Base-by-base conservation (phyloP, 2,797 vertebrate genomes). In the Iguana delicatissima region DNA sequence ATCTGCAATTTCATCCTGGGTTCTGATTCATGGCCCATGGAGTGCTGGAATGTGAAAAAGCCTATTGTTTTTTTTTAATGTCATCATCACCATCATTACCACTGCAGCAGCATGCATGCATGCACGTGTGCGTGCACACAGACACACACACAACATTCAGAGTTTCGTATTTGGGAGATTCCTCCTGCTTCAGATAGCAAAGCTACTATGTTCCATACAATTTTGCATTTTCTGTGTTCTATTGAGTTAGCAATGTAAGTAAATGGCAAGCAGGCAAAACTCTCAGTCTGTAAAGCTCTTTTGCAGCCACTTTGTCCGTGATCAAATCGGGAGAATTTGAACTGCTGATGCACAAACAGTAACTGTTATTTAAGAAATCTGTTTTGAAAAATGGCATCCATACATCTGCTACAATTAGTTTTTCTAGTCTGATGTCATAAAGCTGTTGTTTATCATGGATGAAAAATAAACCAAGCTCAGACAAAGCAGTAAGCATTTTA, bases 401-500 rank as follows among this genome's bases (percentile, higher is more conserved):
- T 42, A 22, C 12, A 62, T 5, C 87, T 22, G n/a, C 1, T 42
- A 69, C 72, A 80, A n/a, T 4, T 86, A 89, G 9, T 0, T 0
- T 0, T 0, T 0, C 79, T 67, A 80, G 0, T 0, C 26, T 8
- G 73, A 59, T 0, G 0, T 0, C 32, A 69, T 6, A 20, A 62
- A 22, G 22, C 26, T 69, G 26, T 69, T 69, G 29, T 1, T 1
- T 12, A n/a, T 89, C 85, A 0, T 1, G 32, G 89, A 29, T 0
- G 0, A 89, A 91, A 12, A 64, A 1, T 81, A 87, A 74, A 72
- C 62, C 85, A 77, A 84, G 86, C 50, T 46, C 87, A 89, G 88
- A 62, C 14, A 0, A 83, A 94, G 81, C 93, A 91, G 83, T 95
- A 93, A 0, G 18, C 95, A 91, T 94, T 94, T 95, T 92, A 87